Evolutionary conservation across 2,888 invertebrate species (phyloP).

Genomic region (Altica lythri): DNA sequence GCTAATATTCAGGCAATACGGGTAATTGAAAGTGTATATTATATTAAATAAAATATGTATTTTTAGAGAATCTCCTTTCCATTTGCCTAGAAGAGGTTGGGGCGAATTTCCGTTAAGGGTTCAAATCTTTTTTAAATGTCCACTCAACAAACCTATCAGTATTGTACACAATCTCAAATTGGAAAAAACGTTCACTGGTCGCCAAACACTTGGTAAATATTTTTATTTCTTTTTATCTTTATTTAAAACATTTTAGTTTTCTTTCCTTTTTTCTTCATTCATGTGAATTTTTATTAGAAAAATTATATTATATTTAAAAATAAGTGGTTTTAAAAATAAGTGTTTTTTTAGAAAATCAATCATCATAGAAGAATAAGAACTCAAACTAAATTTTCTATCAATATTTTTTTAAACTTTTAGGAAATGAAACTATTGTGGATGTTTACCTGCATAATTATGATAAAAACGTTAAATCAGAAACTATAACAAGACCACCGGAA

Average conservation of each 20-base stretch:
- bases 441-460: constrained; percentile 64
- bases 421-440: constrained; percentile 80
- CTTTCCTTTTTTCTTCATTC: no score
- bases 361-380: no score
- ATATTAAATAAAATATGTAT: no score
- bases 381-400: no score
- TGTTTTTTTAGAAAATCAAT: no score
- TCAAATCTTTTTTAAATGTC: constrained; percentile 76
- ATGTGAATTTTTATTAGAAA: no score
- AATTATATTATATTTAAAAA: no score
- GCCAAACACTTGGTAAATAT: constrained; percentile 75
- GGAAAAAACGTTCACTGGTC: constrained; percentile 80
- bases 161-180: constrained; percentile 80
- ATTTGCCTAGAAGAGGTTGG: constrained; percentile 85
- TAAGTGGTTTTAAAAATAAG: no score
- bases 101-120: constrained; percentile 87
- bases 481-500: constrained; percentile 20
- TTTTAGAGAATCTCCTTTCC: constrained; percentile 77
- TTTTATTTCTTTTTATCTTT: constrained; percentile 2
- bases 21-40: no score
- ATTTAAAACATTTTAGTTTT: no score
- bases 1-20: no score
- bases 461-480: constrained; percentile 27
- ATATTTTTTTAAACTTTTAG: no score
- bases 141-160: constrained; percentile 76